Evolutionary conservation across 1,140 invertebrate species (phyloP).

Genomic region (Lordiphosa mommai): DNA sequence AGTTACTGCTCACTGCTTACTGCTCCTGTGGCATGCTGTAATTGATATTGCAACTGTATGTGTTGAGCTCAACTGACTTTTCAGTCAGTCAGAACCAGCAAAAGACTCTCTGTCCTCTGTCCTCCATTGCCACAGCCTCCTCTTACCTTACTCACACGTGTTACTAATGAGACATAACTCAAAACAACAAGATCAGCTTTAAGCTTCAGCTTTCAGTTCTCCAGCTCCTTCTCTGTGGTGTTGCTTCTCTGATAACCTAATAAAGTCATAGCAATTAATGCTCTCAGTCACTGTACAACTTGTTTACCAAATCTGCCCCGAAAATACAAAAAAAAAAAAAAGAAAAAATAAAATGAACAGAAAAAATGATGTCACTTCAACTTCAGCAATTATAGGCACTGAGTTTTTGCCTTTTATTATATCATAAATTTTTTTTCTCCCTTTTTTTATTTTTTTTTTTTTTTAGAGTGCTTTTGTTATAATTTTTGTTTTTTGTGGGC

Average conservation of each 20-base stretch:
- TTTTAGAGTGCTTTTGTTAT: constrained; percentile 22
- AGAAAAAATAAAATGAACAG: constrained; percentile 52
- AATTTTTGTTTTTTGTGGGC: constrained; percentile 4
- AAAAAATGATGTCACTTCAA: constrained; percentile 72
- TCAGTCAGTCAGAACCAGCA: constrained; percentile 10
- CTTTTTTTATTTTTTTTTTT: constrained; percentile 17
- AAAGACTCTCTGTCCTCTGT: background rate
- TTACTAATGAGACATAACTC: constrained; percentile 74
- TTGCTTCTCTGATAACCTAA: constrained; percentile 62
- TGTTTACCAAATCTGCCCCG: constrained; percentile 38
- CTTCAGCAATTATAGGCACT: constrained; percentile 59
- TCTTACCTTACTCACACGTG: constrained; percentile 52
- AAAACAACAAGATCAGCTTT: constrained; percentile 39
- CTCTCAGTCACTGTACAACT: constrained; percentile 37
- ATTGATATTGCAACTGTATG: constrained; percentile 75
- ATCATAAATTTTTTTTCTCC: constrained; percentile 28
- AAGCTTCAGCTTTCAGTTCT: constrained; percentile 15
- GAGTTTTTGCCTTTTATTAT: constrained; percentile 62
- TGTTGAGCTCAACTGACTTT: constrained; percentile 31
- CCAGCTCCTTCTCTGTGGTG: constrained; percentile 11
- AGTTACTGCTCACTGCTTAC: constrained; percentile 55
- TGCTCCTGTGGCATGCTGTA: constrained; percentile 77
- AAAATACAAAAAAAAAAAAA: constrained; percentile 7
- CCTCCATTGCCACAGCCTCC: background rate
- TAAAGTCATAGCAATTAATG: constrained; percentile 76